Conservation (phyloP, 1,140 invertebrate genomes). For the Polyergus mexicanus region DNA sequence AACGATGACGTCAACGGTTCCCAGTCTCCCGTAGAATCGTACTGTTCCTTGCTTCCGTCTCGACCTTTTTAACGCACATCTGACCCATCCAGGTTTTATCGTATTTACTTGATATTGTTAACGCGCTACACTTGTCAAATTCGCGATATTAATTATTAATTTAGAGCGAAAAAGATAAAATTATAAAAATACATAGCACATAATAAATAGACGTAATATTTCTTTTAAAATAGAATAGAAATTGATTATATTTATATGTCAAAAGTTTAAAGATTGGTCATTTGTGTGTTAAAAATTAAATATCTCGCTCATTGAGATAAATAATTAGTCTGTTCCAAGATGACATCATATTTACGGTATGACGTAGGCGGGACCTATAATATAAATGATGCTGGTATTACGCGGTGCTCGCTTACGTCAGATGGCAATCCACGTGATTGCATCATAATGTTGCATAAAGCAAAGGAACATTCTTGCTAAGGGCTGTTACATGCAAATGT, state of each 20-base stretch:
- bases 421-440: slow-evolving; percentile 41
- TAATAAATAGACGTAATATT: too few relatives aligned
- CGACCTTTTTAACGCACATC: background rate
- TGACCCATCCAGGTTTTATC: background rate
- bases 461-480: slow-evolving; percentile 44
- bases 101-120: background rate
- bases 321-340: background rate
- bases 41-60: background rate
- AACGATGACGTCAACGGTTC: slow-evolving; percentile 59
- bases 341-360: slow-evolving; percentile 38
- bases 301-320: background rate
- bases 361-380: slow-evolving; percentile 45
- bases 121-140: background rate
- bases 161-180: background rate
- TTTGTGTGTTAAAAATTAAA: background rate
- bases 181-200: background rate
- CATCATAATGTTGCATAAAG: slow-evolving; percentile 40
- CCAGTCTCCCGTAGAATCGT: background rate
- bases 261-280: background rate
- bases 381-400: slow-evolving; percentile 18
- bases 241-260: background rate
- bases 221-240: background rate
- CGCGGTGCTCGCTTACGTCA: slow-evolving; percentile 35
- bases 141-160: background rate
- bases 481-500: slow-evolving; percentile 14